Base-by-base conservation (phyloP, 2,797 vertebrate species). In the Hydrocynus forskahlii region DNA sequence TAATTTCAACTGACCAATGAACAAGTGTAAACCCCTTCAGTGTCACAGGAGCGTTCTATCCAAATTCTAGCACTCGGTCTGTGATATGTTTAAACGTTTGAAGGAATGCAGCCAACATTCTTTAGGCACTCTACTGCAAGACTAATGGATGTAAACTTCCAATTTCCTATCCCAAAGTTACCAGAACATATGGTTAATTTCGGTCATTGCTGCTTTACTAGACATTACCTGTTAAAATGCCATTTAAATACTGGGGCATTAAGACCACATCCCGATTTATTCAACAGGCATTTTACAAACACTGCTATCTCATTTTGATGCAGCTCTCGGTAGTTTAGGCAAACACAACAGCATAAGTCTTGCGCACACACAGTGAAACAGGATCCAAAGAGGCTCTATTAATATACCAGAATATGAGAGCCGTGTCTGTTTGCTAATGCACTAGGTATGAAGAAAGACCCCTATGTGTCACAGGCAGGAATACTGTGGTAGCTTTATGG, bases 211-310 rank as follows among this genome's bases (percentile, higher is more conserved):
- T 67, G 19, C 19, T 10, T 45, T 67, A n/a, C 29, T 17, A 16
- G 19, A 67, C 40, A 5, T 17, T 67, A 67, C 64, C 35, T 67
- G 38, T 69, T 45, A 45, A 48, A 69, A 69, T 69, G 67, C n/a
- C 19, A 43, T n/a, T 69, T 69, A 50, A 23, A 7, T 23, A n/a
- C 67, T 7, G 21, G n/a, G 10, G 43, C 40, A 45, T 48, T 21
- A 68, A 23, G 19, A 68, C 19, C 10, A 48, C 40, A 14, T 48
- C 40, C 40, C 40, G 48, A 48, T 68, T 50, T 69, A 50, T 50
- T 69, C 67, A 69, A 43, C 43, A 12, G 40, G 40, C 12, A 50
- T 29, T 23, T 50, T 16, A 69, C 17, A 50, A 48, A 45, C n/a
- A 50, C 43, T 16, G 43, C 67, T 48, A 16, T 25, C n/a, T 48